Evolutionary conservation across 1,140 invertebrate genomes (phyloP), one percentile per base, ranked within the genome.

Genomic region (Drosophila truncata): DNA sequence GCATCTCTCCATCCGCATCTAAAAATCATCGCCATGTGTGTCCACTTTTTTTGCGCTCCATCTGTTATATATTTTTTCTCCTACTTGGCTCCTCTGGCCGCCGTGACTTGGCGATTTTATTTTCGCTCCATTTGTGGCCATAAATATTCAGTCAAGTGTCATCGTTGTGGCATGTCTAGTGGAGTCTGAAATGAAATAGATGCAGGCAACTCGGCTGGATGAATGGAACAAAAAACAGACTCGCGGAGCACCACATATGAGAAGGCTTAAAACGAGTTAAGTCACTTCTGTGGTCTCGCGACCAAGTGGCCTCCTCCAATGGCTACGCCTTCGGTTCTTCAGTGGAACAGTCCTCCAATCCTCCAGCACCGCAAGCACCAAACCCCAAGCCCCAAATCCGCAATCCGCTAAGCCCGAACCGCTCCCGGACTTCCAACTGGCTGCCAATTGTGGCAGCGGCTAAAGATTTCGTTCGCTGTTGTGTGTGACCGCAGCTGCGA

Each of bases 71-170:
- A 39, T 46, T 42, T 49, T 46, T 37, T 25, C 42, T 37, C 16
- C 42, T 16, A 8, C 25, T 10, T 47, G 23, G 23, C 64, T 42
- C 63, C 63, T 58, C 55, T 86, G 54, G 71, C 72, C 79, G 46
- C 84, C 84, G 73, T 87, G 85, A 87, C 80, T 88, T 90, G 84
- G 84, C 84, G 85, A 88, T 88, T 88, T 88, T 88, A 84, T 88
- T 88, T 88, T 90, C 85, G 85, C 85, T 88, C 85, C 85, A 88
- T 90, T 88, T 88, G 81, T 82, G 85, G 85, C 78, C 85, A 88
- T 88, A 88, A 88, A 88, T 88, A 88, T 88, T 88, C 85, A 88
- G 85, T 88, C 85, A 88, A 90, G 85, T 88, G 85, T 90, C 84
- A 88, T 88, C 74, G 81, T 84, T 76, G 81, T 78, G 80, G 85